These are phyloP conservation scores for Hyphantria cunea DNA, from an alignment of 1,140 invertebrate genomes.

Conservation along the genomic window DNA sequence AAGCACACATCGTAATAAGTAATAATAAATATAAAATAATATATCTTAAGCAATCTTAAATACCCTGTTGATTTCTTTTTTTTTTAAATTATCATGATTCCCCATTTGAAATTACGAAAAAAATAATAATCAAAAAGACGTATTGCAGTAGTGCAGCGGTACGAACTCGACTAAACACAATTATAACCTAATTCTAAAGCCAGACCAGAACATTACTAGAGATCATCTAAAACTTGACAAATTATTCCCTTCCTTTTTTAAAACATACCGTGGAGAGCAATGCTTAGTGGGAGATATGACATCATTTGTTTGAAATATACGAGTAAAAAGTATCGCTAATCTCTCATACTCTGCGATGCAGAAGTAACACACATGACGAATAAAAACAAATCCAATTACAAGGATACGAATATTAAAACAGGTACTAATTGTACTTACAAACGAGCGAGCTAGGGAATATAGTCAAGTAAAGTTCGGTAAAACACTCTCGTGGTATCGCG, in stretches of 20 bases:
- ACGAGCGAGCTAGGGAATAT: too few relatives aligned
- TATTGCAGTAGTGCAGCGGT: constrained; percentile 41
- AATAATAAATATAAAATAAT: constrained; percentile 79
- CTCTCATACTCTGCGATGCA: too few relatives aligned
- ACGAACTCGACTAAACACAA: constrained; percentile 8
- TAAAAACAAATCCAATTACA: too few relatives aligned
- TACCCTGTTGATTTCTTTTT: constrained; percentile 79
- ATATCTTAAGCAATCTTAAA: constrained; percentile 80
- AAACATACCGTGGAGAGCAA: too few relatives aligned
- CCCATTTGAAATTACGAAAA: constrained; percentile 51
- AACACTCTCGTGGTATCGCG: background rate
- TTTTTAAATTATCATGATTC: constrained; percentile 53
- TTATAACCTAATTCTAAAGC: constrained; percentile 13
- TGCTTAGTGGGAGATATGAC: too few relatives aligned
- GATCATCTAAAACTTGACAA: constrained; percentile 15
- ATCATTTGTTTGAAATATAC: too few relatives aligned
- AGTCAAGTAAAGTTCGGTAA: too few relatives aligned
- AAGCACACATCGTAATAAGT: constrained; percentile 50
- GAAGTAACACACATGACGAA: too few relatives aligned
- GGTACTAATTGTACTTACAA: background rate
- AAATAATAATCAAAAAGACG: constrained; percentile 43
- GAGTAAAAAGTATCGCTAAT: too few relatives aligned
- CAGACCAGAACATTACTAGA: constrained; percentile 24
- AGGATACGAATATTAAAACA: background rate
- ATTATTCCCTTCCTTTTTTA: too few relatives aligned